Base-by-base conservation (phyloP, 2,113 vertebrate genomes). In the Ammodytes marinus region DNA sequence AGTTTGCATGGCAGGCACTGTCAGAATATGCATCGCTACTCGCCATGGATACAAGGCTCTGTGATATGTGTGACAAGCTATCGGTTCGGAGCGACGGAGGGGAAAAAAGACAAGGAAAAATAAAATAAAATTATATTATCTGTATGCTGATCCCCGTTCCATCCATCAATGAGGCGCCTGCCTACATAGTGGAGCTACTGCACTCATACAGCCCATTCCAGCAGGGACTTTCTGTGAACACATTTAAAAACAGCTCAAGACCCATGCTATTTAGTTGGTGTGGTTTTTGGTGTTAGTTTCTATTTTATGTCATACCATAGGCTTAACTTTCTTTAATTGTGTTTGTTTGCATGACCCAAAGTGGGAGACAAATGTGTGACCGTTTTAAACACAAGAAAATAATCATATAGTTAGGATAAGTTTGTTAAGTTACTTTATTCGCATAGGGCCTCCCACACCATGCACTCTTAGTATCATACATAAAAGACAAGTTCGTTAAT, bases 1-100 rank as follows among this genome's bases (percentile, higher is more conserved):
- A 84, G 88, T 64, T 80, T 87, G 69, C 81, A 85, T 84, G 83
- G 79, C 84, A 89, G 76, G 65, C 8, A 19, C 83, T 89, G 86
- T 91, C 88, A 88, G 68, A 74, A 77, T 27, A 27, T 10, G 57
- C 27, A 55, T 82, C 35, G 67, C 73, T 85, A 27, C 64, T 74
- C 63, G 73, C 74, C 63, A 1, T 43, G 43, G 54, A 72, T 74
- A 63, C 54, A 78, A 54, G 77, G 86, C 73, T 55, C 76, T 76
- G 82, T 78, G 79, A 90, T 74, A 66, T 54, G 71, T 84, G 71
- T 84, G 63, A 82, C 79, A 85, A 69, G 69, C 45, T 64, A 76
- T 78, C 68, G 27, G 27, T 27, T 27, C 27, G 27, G 27, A 27
- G 27, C 27, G 27, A 27, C 27, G 27, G 27, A 74, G 39, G 42